Evolutionary conservation across 2,113 vertebrate species (phyloP).

Genomic region (Gyps fulvus): DNA sequence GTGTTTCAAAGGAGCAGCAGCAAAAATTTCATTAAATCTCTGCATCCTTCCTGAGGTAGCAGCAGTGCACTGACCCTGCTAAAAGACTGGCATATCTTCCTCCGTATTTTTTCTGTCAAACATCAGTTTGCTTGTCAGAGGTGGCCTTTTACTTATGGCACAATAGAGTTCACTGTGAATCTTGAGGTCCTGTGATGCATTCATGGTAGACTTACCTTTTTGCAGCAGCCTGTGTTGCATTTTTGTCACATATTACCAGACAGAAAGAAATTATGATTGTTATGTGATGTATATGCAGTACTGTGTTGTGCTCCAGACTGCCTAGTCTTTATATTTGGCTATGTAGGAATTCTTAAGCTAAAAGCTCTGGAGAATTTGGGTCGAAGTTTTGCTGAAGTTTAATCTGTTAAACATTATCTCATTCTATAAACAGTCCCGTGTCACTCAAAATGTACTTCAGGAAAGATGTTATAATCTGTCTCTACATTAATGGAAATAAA

Average conservation of each 20-base stretch:
- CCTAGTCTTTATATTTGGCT: neutral
- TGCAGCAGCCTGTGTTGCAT: neutral
- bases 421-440: neutral
- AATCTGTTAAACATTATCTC: neutral
- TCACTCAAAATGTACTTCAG: neutral
- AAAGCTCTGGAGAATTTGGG: neutral
- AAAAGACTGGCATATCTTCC: neutral
- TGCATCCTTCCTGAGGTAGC: neutral
- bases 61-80: neutral
- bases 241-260: neutral
- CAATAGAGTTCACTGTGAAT: neutral
- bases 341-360: neutral
- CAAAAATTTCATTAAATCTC: neutral
- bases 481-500: neutral
- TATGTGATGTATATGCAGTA: neutral
- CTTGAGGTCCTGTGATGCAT: neutral
- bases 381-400: neutral
- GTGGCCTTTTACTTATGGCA: neutral
- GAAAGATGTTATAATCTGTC: neutral
- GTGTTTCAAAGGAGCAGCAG: neutral
- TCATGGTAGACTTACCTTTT: neutral
- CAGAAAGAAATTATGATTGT: neutral
- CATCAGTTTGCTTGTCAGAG: neutral
- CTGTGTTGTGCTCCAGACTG: neutral
- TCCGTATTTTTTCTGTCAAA: neutral